Conservation (phyloP, 2,113 vertebrate species). For the Microcebus lehilahytsara region DNA sequence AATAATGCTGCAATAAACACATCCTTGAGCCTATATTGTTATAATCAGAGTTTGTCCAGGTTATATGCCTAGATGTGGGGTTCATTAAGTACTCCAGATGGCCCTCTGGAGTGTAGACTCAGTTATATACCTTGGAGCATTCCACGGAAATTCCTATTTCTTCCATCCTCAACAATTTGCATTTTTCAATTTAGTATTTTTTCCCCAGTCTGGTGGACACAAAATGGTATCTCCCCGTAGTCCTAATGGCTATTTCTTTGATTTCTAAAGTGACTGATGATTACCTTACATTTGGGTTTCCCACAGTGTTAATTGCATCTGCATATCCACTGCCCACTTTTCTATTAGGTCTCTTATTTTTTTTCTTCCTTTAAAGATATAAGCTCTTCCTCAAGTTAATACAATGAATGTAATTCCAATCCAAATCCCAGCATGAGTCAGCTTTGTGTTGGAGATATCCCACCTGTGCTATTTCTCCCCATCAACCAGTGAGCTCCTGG, state of each 20-base stretch:
- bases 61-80: neutral
- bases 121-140: neutral
- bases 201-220: neutral
- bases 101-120: neutral
- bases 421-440: neutral
- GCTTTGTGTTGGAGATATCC: neutral
- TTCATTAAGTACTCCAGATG: neutral
- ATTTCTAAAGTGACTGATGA: neutral
- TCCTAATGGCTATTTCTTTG: neutral
- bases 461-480: rapidly evolving
- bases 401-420: neutral
- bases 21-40: neutral
- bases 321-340: neutral
- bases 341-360: neutral
- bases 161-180: neutral
- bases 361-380: neutral
- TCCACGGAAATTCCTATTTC: neutral
- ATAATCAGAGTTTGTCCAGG: neutral
- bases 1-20: neutral
- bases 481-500: neutral
- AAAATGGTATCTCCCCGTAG: neutral
- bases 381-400: neutral
- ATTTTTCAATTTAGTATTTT: neutral
- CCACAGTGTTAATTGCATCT: neutral
- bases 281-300: neutral